A percentile compares a stretch with the other conserved stretches of the same genome.
Evolutionary conservation across 1,140 invertebrate genomes (phyloP).

Genomic region (Cydia splendana): DNA sequence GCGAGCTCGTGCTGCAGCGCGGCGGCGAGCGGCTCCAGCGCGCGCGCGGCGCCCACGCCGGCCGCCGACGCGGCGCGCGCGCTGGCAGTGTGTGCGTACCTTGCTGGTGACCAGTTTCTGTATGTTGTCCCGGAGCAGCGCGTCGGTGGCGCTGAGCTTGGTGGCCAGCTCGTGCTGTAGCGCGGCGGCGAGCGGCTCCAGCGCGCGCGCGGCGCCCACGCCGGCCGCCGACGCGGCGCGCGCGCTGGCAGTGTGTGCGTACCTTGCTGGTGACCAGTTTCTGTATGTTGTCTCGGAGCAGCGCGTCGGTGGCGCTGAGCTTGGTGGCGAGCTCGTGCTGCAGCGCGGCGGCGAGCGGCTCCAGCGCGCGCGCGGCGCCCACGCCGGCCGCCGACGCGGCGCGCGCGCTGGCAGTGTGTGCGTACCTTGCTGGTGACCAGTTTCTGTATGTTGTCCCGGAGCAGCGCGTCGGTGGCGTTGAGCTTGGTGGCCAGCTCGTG

Average conservation of each 20-base stretch:
- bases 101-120: constrained; percentile 87
- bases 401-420: constrained; percentile 66
- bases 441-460: constrained; percentile 90
- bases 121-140: constrained; percentile 88
- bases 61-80: constrained; percentile 66
- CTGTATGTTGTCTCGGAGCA: constrained; percentile 88
- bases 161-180: constrained; percentile 85
- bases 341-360: constrained; percentile 84
- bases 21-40: constrained; percentile 84
- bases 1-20: constrained; percentile 86
- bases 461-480: constrained; percentile 84
- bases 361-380: constrained; percentile 81
- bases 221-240: constrained; percentile 65
- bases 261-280: constrained; percentile 88
- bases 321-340: constrained; percentile 86
- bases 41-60: constrained; percentile 75
- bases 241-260: too few species aligned
- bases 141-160: constrained; percentile 86
- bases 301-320: constrained; percentile 84
- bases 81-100: too few species aligned
- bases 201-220: constrained; percentile 77
- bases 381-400: constrained; percentile 69
- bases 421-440: constrained; percentile 87
- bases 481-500: constrained; percentile 86
- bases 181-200: constrained; percentile 85